These are phyloP conservation scores for Tolmerus cingulatus DNA, from an alignment of 2,888 invertebrate genomes.

Conservation along the genomic window DNA sequence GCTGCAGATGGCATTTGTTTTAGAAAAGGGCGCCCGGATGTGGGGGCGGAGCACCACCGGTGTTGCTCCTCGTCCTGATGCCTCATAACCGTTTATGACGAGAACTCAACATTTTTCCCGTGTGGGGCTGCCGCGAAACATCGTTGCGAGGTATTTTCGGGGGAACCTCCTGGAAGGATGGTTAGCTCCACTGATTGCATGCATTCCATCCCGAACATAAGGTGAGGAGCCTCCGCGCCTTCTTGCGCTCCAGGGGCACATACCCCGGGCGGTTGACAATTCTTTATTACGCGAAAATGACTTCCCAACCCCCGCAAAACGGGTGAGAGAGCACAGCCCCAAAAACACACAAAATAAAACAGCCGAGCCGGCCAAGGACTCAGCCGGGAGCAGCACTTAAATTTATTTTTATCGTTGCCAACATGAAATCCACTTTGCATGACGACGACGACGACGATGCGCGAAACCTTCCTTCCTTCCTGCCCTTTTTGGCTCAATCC, in stretches of 20 bases:
- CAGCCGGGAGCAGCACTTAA: slow-evolving; percentile 42
- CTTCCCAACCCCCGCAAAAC: not conserved
- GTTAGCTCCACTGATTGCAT: slow-evolving; percentile 20
- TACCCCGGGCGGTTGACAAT: slow-evolving; percentile 27
- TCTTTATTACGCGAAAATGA: slow-evolving; percentile 45
- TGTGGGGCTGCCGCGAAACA: not conserved
- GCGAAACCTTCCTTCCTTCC: not conserved
- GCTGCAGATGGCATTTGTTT: not conserved
- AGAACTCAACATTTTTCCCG: slow-evolving; percentile 29
- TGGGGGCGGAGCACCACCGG: not conserved
- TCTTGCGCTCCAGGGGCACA: not conserved
- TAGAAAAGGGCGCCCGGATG: not conserved
- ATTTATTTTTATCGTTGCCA: slow-evolving; percentile 44
- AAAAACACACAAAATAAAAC: not conserved
- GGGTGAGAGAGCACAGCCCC: not conserved
- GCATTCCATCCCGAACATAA: not conserved
- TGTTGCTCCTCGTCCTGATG: slow-evolving; percentile 23
- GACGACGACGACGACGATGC: slow-evolving; percentile 22
- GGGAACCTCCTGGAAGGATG: not conserved
- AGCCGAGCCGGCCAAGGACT: slow-evolving; percentile 28
- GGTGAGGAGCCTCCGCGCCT: not conserved
- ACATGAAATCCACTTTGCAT: slow-evolving; percentile 43
- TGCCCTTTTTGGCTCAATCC: not conserved
- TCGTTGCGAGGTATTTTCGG: not conserved
- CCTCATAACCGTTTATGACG: slow-evolving; percentile 47